Base-by-base conservation (phyloP, 2,888 invertebrate species). In the Galeopsomyia nigrocyanea region DNA sequence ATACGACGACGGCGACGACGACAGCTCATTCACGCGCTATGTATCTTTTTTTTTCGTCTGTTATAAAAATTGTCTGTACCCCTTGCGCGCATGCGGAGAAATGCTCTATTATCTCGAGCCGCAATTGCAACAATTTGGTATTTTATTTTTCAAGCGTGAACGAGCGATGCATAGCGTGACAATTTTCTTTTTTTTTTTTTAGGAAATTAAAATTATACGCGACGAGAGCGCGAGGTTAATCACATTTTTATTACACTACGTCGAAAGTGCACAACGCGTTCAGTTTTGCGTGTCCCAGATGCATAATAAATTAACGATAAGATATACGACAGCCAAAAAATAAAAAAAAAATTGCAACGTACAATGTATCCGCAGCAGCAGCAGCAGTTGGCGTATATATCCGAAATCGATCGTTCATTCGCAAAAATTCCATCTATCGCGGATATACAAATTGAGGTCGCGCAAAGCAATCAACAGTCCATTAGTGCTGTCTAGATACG, bases 81-180 rank as follows among this genome's bases (percentile, higher is more conserved):
- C 1, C 21, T 9, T 14, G 1, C 21, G 6, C 62, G 21, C 17
- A 13, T 13, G 47, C 10, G 16, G 10, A 50, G 58, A 51, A 31
- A 60, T 21, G n/a, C 31, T 71, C 60, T 71, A 65, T 65, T 65
- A 65, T 71, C 60, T 31, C 53, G 19, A 16, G 2, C 31, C n/a
- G 55, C 55, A 47, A 71, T 53, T 65, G 51, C 46, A 39, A 1
- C 13, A 46, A 70, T 56, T 47, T n/a, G n/a, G n/a, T n/a, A n/a
- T n/a, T n/a, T n/a, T n/a, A n/a, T n/a, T n/a, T n/a, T n/a, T 16
- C 31, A 50, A 7, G 16, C 26, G n/a, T 55, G 47, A 46, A 39
- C 55, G 19, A 17, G 17, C 21, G 39, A 13, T 39, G 10, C 53
- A 13, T 17, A n/a, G 51, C 19, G n/a, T 51, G 51, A n/a, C 19